A percentile compares a stretch with the other conserved stretches of the same genome.
These are phyloP conservation scores for Phaetusa simplex DNA, from an alignment of 2,113 vertebrate species.

Conservation along the genomic window DNA sequence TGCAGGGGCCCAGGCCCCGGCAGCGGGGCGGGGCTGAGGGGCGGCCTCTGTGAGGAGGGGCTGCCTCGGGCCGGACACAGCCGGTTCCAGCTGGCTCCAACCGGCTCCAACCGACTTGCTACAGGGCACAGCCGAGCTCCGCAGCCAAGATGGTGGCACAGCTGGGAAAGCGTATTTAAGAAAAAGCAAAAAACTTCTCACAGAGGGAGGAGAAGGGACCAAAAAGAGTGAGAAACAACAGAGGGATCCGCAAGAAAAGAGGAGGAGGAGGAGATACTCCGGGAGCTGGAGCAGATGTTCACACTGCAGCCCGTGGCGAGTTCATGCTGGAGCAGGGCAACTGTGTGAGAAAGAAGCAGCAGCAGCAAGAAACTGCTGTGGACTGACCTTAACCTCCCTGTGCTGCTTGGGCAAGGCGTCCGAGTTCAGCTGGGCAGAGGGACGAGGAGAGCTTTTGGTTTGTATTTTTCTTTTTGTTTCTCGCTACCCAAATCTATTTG, in stretches of 20 bases:
- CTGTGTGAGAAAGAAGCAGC: background rate
- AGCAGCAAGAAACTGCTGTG: background rate
- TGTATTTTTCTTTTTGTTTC: background rate
- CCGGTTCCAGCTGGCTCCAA: background rate
- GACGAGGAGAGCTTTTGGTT: background rate
- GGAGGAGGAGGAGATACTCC: background rate
- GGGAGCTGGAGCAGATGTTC: background rate
- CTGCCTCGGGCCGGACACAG: fast-evolving
- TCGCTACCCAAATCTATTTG: background rate
- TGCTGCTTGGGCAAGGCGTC: background rate
- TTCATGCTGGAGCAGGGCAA: fast-evolving
- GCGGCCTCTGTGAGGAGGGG: background rate
- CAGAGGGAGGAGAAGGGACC: background rate
- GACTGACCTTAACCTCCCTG: background rate
- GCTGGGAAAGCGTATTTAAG: background rate
- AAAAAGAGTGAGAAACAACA: background rate
- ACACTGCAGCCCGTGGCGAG: fast-evolving
- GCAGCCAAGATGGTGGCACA: too few relatives aligned
- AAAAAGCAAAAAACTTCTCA: background rate
- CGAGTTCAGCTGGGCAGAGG: background rate
- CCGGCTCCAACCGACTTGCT: fast-evolving
- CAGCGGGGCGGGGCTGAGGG: background rate
- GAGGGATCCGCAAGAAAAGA: background rate
- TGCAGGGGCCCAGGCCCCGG: background rate
- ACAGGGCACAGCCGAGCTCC: background rate